A percentile compares a stretch with the other conserved stretches of the same genome.
phyloP scores from a whole-genome alignment of 2,888 invertebrate genomes.

The Sinhomidia bicolor region DNA sequence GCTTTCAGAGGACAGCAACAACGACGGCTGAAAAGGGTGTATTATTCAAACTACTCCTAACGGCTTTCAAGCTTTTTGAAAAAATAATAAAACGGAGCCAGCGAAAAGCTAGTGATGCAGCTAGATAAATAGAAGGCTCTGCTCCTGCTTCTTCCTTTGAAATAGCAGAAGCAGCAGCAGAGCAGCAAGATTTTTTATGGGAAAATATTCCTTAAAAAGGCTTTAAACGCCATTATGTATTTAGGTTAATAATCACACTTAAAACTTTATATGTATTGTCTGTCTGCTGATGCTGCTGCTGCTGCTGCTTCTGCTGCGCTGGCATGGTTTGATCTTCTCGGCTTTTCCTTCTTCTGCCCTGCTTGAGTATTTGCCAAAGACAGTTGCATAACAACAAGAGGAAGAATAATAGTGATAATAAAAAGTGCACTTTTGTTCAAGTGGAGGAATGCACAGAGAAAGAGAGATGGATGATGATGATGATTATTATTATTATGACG shows the following conservation, averaged over 20 bases:
- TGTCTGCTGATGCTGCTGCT: no score
- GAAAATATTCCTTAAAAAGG: neutral
- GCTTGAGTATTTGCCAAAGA: no score
- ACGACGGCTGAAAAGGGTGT: neutral
- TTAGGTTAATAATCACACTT: conserved; percentile 22
- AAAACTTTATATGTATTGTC: neutral
- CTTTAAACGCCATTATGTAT: neutral
- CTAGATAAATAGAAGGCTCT: no score
- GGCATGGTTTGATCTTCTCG: neutral
- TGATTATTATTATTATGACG: no score
- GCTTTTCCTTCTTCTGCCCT: neutral
- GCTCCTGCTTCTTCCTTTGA: no score
- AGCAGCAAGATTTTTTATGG: neutral
- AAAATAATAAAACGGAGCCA: no score
- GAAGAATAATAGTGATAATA: neutral
- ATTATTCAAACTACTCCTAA: neutral
- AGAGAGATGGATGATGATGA: no score
- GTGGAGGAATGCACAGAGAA: neutral
- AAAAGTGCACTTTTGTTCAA: neutral
- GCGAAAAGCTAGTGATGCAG: no score
- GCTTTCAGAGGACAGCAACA: no score
- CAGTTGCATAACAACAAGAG: neutral
- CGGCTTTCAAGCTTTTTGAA: no score
- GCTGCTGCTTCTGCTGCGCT: neutral
- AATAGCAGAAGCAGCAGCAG: neutral